Base-by-base conservation (phyloP, 2,797 vertebrate genomes). In the Periparus ater region DNA sequence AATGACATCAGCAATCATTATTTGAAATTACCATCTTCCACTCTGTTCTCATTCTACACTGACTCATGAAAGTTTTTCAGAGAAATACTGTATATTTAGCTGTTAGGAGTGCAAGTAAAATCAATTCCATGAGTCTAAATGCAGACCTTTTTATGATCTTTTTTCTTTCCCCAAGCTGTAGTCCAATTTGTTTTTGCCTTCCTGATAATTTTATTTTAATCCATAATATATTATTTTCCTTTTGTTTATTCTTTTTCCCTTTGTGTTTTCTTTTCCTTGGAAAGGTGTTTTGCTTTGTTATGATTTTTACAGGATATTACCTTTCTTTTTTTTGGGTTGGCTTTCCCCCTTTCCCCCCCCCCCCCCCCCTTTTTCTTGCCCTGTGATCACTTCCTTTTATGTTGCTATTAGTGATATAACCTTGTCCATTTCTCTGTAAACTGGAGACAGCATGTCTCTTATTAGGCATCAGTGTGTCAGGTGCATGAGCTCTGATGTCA, bases 21-120 rank as follows among this genome's bases (percentile, higher is more conserved):
- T 62, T 84, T 88, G 66, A 94, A 92, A 54, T 81, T 78, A 72
- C 19, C 57, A 21, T 95, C 50, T 92, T 96, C 51, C 21, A 66
- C 38, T 66, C 45, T 65, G 19, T 72, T 92, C 61, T 91, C 34
- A 60, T 91, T 81, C 82, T 32, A 61, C 75, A 61, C 7, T 79
- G 75, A 84, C n/a, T 96, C 53, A 78, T 73, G 16, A 19, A 92
- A 91, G 25, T 15, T 92, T 89, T 91, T 77, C 40, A 73, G 58
- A 84, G 29, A 85, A 70, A 70, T 50, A 45, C 7, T 45, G 7
- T 42, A 40, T 80, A 63, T 63, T 77, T 79, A 57, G 5, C 30
- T 88, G 10, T 65, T 76, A 79, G 3, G 5, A 67, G 19, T 72
- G 26, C 40, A 90, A 65, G 40, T 60, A 72, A 85, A 92, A 85